phyloP scores from a whole-genome alignment of 2,888 invertebrate species.

The Sphecodes monilicornis region DNA sequence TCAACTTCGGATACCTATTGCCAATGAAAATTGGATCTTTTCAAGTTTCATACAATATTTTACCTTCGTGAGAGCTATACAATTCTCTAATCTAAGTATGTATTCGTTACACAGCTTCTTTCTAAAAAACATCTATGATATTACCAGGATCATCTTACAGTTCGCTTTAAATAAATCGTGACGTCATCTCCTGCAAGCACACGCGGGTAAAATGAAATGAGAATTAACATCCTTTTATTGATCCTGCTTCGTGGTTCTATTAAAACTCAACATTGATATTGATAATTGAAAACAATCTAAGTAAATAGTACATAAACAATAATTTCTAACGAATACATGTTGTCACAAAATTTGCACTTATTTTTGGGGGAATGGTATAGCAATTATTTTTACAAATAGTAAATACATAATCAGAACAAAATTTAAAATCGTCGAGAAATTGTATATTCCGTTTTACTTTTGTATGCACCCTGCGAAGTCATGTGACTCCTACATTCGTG shows the following conservation, averaged over 20 bases:
- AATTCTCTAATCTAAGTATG: constrained; percentile 26
- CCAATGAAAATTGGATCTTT: neutral
- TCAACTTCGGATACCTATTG: neutral
- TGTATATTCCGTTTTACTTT: neutral
- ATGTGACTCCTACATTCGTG: constrained; percentile 28
- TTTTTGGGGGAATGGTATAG: neutral
- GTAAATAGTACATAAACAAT: neutral
- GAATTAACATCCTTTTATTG: constrained; percentile 52
- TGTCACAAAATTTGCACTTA: neutral
- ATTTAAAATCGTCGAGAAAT: neutral
- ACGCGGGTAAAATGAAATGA: constrained; percentile 52
- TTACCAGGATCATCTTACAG: constrained; percentile 63
- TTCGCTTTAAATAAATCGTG: constrained; percentile 65
- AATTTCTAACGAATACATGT: neutral
- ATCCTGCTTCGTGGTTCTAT: constrained; percentile 24
- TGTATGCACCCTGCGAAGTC: neutral
- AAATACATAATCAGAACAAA: neutral
- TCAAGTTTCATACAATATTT: constrained; percentile 19
- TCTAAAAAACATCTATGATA: constrained; percentile 56
- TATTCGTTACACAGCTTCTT: constrained; percentile 48
- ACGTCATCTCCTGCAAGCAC: constrained; percentile 58
- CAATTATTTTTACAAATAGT: neutral
- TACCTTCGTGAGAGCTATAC: neutral
- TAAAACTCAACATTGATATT: constrained; percentile 17
- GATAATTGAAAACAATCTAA: constrained; percentile 1